Conservation (phyloP, 37 sponge, comb jelly and placozoan genomes). For the Diacarnus erythraeanus region DNA sequence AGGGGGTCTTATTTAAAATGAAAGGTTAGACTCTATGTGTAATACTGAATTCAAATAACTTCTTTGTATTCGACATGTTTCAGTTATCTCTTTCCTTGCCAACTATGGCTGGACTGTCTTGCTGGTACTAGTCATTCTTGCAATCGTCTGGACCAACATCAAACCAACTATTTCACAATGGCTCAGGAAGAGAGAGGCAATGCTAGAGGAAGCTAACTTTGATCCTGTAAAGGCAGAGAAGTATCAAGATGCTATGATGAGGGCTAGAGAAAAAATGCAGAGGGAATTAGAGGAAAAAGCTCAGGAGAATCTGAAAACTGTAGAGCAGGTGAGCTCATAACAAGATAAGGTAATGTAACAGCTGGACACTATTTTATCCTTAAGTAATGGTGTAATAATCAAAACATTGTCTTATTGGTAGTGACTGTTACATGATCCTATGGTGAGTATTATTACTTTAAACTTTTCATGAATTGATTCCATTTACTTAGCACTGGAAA, state of each 20-base stretch:
- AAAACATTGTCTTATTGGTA: no score
- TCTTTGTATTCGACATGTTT: no score
- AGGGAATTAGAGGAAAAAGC: slow-evolving; percentile 33
- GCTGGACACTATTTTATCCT: no score
- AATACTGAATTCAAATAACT: no score
- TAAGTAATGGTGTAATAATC: no score
- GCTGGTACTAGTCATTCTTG: slow-evolving; percentile 9
- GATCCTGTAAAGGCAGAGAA: slow-evolving; percentile 62
- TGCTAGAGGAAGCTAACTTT: slow-evolving; percentile 50
- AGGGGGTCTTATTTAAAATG: no score
- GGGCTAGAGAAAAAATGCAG: slow-evolving; percentile 62
- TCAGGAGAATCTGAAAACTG: slow-evolving; percentile 15
- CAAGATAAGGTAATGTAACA: no score
- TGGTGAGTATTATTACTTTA: no score
- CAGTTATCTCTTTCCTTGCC: slow-evolving; percentile 13
- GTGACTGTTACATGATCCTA: no score
- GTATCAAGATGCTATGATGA: slow-evolving; percentile 50
- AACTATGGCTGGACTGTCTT: slow-evolving; percentile 57
- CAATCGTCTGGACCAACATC: slow-evolving; percentile 30
- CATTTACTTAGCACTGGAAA: no score
- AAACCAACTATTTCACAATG: slow-evolving; percentile 16
- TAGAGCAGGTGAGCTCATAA: slow-evolving; percentile 40
- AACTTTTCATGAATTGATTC: no score
- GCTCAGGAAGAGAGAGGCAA: slow-evolving; percentile 23
- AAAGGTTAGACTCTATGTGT: no score